Evolutionary conservation across 1,140 invertebrate genomes (phyloP), one percentile per base, ranked within the genome.

Genomic region (Pectinophora gossypiella): DNA sequence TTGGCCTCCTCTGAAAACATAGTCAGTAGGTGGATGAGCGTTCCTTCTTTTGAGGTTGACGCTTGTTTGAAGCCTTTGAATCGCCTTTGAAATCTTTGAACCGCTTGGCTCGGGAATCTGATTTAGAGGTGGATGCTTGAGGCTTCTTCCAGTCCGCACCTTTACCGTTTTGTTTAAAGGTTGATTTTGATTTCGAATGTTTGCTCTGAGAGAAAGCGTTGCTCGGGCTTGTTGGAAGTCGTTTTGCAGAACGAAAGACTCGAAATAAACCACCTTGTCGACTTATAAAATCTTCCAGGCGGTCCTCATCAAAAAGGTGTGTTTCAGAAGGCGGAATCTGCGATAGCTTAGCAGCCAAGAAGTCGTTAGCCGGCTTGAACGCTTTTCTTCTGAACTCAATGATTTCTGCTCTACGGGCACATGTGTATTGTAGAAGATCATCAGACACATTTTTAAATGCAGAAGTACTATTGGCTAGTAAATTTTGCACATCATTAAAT

Each of bases 221-320:
- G 9, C 15, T 19, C 19, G 19, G 35, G 3, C 32, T 21, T 13
- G 32, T 4, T 19, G n/a, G 48, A 1, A 3, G 7, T 51, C n/a
- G 43, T 12, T 20, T 20, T 5, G 16, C 19, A 42, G 12, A 19
- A 13, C 19, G 36, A 21, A 44, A 44, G 1, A 44, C 15, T 1
- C 15, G 1, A 20, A 10, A 5, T 2, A 19, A 13, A 2, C 43
- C 51, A 20, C 51, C 51, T 15, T 15, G 12, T 3, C 46, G 22
- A 10, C 42, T 52, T 21, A 38, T 18, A 20, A 27, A 12, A 13
- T 46, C 19, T 10, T 12, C n/a, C 7, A 52, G 12, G 16, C 36
- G 19, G 16, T 48, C n/a, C 23, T 48, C 52, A n/a, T 40, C 38
- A 32, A 54, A 54, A 4, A 54, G 9, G 12, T 48, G 36, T 19